Conservation (phyloP, 2,888 invertebrate species). For the Ectobius pallidus region DNA sequence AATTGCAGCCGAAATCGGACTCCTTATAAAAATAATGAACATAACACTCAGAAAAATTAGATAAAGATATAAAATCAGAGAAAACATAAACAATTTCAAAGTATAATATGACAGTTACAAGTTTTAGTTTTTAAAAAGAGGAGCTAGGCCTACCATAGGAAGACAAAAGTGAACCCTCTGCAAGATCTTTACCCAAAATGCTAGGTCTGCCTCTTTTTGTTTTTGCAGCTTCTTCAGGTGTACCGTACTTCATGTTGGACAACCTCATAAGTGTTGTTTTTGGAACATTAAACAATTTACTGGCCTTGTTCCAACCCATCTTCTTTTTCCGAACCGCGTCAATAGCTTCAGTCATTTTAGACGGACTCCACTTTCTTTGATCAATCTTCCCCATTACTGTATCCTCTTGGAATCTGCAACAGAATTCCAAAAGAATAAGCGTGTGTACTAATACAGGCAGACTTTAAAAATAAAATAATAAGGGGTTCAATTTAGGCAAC, state of each 20-base stretch:
- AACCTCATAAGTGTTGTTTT: constrained; percentile 38
- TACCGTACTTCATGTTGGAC: constrained; percentile 36
- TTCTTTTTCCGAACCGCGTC: constrained; percentile 32
- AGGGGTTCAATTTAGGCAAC: constrained; percentile 28
- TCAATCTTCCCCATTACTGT: constrained; percentile 30
- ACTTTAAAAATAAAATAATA: constrained; percentile 26
- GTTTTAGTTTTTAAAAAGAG: too few species aligned
- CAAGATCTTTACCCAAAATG: constrained; percentile 18
- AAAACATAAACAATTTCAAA: too few species aligned
- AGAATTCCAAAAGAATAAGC: too few species aligned
- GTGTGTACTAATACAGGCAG: too few species aligned
- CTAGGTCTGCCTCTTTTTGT: constrained; percentile 28
- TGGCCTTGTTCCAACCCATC: constrained; percentile 32
- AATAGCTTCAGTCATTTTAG: constrained; percentile 35
- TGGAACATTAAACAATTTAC: constrained; percentile 34
- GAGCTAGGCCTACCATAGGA: constrained; percentile 37
- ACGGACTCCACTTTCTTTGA: constrained; percentile 28
- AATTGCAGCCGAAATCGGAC: too few species aligned
- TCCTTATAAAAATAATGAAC: too few species aligned
- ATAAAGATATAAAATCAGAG: too few species aligned
- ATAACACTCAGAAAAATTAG: too few species aligned
- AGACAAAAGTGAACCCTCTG: too few species aligned
- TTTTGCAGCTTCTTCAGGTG: constrained; percentile 37
- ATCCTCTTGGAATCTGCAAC: constrained; percentile 34
- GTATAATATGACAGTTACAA: too few species aligned